Base-by-base conservation (phyloP, 2,888 invertebrate genomes). In the Chaitophorus viminalis region DNA sequence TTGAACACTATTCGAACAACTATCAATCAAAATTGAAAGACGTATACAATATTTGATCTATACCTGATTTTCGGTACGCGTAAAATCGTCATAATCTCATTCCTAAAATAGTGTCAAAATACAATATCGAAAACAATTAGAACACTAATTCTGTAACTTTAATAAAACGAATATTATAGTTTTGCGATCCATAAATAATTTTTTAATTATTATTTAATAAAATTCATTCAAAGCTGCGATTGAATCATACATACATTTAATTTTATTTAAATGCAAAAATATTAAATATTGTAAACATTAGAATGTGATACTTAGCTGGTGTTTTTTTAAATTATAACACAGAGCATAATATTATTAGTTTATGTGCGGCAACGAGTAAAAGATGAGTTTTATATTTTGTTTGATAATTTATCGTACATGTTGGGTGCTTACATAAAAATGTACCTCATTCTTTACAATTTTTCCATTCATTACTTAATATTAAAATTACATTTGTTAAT, bases 11-110 rank as follows among this genome's bases (percentile, higher is more conserved):
- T n/a, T 74, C 33, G 25, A 82, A 77, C 6, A 5, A 25, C 77
- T 68, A 85, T 85, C 77, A 70, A 85, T 85, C 77, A 85, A 76
- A 76, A 68, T 76, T 31, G 36, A 85, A 68, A 77, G 68, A 65
- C 65, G 29, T 29, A 39, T 72, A 52, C 75, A 74, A 54, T 21
- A 76, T 60, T 84, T 36, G 29, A 39, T 84, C 68, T 68, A n/a
- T n/a, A 46, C 25, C 25, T 68, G 39, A 54, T 82, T 54, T 54
- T 36, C 8, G 3, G 33, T 54, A 54, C 36, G 9, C 29, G 82
- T 74, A 82, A 82, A 82, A 82, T 82, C 33, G 33, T 82, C 52
- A 36, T 74, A 72, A 36, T 46, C 46, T 46, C 46, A 3, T 46
- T 46, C 14, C 46, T 46, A 46, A 46, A 46, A 79, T 39, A 17